These are phyloP conservation scores for Cuculus canorus DNA, from an alignment of 2,797 vertebrate species.

Conservation along the genomic window DNA sequence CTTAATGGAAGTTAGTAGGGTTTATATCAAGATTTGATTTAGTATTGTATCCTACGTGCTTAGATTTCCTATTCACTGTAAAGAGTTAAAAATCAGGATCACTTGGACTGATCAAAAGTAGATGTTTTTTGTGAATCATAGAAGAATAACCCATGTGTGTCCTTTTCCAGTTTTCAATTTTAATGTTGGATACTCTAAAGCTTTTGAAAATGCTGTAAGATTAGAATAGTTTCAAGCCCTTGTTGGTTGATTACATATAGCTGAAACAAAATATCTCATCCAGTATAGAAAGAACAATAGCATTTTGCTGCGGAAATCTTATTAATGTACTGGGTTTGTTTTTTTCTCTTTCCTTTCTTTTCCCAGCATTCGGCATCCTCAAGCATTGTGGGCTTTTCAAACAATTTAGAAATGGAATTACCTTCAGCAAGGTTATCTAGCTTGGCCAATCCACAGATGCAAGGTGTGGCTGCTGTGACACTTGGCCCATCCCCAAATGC, in stretches of 20 bases:
- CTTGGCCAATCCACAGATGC: conserved; percentile 46
- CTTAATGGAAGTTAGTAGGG: neutral
- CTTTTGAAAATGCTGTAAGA: neutral
- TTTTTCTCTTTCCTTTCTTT: conserved; percentile 1
- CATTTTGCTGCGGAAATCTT: neutral
- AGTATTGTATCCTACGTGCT: neutral
- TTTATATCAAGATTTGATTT: neutral
- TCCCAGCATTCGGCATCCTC: conserved; percentile 82
- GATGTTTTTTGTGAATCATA: neutral
- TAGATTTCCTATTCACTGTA: neutral
- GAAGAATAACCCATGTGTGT: neutral
- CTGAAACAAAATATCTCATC: neutral
- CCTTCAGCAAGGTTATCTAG: conserved; percentile 67
- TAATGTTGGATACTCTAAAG: neutral
- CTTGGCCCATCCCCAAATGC: conserved; percentile 21
- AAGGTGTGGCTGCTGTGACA: conserved; percentile 46
- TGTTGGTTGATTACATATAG: neutral
- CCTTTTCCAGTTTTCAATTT: neutral
- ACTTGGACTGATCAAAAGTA: neutral
- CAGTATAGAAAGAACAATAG: neutral
- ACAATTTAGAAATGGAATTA: conserved; percentile 75
- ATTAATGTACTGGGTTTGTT: neutral
- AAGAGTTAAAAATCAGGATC: neutral
- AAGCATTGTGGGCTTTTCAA: conserved; percentile 72
- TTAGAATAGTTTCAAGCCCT: neutral